Base-by-base conservation (phyloP, 2,113 vertebrate species). In the Oreochromis aureus region DNA sequence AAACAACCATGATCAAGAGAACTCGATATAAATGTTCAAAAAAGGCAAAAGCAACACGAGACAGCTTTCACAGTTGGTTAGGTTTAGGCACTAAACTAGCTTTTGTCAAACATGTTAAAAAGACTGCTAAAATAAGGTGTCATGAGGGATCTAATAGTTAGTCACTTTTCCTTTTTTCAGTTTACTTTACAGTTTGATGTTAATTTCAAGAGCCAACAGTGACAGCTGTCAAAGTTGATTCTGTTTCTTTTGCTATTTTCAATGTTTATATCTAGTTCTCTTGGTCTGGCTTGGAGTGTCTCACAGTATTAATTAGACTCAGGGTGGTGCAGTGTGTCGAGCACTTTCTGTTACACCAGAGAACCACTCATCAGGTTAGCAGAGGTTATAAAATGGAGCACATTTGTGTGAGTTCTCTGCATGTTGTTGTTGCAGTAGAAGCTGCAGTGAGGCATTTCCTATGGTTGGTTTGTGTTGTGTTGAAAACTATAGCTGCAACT, bases 331-430 rank as follows among this genome's bases (percentile, higher is more conserved):
- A 71, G 22, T 16, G 66, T 73, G 61, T 80, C 61, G 34, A 81
- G 46, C 56, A 82, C 79, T 87, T 88, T 91, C 87, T 81, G 58
- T 81, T 24, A 81, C 19, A 44, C 86, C 90, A 82, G 54, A 44
- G 39, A 55, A 36, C 41, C 16, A n/a, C 54, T 10, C 7, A 0
- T 90, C 48, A 13, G 22, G 61, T 85, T 66, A 78, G 36, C n/a
- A 87, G 88, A 82, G 56, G 81, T 78, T 87, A 71, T 54, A 89
- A 55, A 53, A 54, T 76, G 46, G 22, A 66, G 51, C 66, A 16
- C 1, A 7, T 61, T 15, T 44, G 69, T 86, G 83, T 44, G 86
- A 88, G 61, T 82, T 54, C 51, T 69, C n/a, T 48, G 39, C 61
- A 32, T 3, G 2, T 41, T 13, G 19, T 69, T n/a, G 56, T 22